Base-by-base conservation (phyloP, 2,888 invertebrate species). In the Caenorhabditis plicata region DNA sequence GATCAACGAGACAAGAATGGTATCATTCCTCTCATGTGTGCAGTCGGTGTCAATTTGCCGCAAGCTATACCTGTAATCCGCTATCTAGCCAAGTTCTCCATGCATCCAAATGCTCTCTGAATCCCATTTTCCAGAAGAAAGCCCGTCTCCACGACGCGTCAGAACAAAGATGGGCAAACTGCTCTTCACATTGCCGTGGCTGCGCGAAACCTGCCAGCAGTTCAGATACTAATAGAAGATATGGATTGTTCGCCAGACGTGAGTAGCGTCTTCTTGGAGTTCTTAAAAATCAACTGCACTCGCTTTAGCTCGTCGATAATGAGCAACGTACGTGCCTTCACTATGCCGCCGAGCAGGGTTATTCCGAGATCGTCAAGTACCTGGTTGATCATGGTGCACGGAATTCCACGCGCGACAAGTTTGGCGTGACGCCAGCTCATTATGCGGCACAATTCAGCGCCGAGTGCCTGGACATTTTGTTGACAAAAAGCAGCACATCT, bases 151-250 rank as follows among this genome's bases (percentile, higher is more conserved):
- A 62, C 39, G 20, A 56, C 48, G 3, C 42, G 48, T 2, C 51
- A 45, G 17, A 67, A 65, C 22, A 19, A 43, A 35, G 63, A 67
- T 32, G 67, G 68, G 33, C 63, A 67, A 36, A 56, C 76, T 0
- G 74, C 74, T 4, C 50, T 78, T 2, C 78, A 78, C 53, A 57
- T 79, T 9, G 77, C 76, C 1, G 78, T 78, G 3, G 66, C 76
- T 11, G 71, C 77, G 2, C 46, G 74, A 26, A 79, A 78, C 35
- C 29, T 70, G 0, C 47, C 48, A 0, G 71, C 65, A 3, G 62
- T 78, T 7, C 44, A 69, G 17, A 47, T 74, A 2, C 41, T 76
- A 5, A 44, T 75, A 2, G 45, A 47, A 8, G 62, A 71, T 11
- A 39, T 67, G 8, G 39, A 47, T 25, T 32, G 54, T 13, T 54